Conservation (phyloP, 2,888 invertebrate genomes). For the Digitonthophagus gazella region DNA sequence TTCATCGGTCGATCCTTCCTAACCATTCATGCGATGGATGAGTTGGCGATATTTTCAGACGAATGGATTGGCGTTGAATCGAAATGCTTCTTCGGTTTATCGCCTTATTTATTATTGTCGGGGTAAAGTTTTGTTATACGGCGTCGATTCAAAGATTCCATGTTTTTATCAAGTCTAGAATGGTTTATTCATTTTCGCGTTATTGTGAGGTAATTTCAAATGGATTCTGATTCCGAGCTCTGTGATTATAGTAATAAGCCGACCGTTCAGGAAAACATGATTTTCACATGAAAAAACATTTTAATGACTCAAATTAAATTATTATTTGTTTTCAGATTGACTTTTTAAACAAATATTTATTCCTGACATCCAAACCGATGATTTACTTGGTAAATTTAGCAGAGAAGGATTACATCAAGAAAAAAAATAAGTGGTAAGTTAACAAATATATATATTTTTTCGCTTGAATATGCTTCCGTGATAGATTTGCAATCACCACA, state of each 20-base stretch:
- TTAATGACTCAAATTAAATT: not conserved
- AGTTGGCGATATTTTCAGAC: not conserved
- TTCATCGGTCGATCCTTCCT: slow-evolving; percentile 7
- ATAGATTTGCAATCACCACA: slow-evolving; percentile 10
- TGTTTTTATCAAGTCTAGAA: not conserved
- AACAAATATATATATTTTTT: not conserved
- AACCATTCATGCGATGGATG: slow-evolving; percentile 3
- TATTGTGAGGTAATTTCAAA: not conserved
- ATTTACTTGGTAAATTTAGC: slow-evolving; percentile 96
- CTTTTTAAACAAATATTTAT: slow-evolving; percentile 91
- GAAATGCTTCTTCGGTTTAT: not conserved
- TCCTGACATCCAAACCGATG: slow-evolving; percentile 95
- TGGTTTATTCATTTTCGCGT: not conserved
- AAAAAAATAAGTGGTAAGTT: slow-evolving; percentile 95
- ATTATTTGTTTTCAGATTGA: slow-evolving; percentile 73
- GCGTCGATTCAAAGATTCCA: not conserved
- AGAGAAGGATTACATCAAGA: slow-evolving; percentile 96
- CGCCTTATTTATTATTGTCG: not conserved
- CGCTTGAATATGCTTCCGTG: not conserved
- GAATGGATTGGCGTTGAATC: not conserved
- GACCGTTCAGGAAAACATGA: slow-evolving; percentile 4
- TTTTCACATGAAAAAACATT: too few species aligned
- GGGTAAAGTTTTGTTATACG: not conserved
- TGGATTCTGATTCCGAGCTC: not conserved
- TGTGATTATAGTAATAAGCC: slow-evolving; percentile 11